Evolutionary conservation across 1,140 invertebrate species (phyloP).

Genomic region (Dermatophagoides farinae): DNA sequence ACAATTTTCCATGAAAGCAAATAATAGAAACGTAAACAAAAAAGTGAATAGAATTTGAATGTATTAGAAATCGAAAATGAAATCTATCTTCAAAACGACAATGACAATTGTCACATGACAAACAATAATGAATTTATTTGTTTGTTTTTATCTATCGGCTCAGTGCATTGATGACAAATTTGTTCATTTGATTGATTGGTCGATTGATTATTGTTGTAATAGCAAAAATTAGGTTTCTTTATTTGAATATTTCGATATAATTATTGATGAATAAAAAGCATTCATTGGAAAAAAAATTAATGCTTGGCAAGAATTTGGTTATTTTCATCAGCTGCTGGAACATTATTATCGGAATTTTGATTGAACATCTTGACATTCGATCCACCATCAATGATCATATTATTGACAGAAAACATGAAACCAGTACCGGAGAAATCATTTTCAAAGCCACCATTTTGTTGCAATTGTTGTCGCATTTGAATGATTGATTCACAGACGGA

Average conservation of each 20-base stretch:
- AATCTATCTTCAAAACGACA: no score
- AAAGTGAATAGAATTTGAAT: no score
- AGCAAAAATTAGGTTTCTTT: no score
- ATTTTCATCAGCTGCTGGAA: background rate
- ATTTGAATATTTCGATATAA: no score
- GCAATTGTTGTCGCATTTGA: background rate
- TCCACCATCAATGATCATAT: background rate
- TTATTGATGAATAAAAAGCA: background rate
- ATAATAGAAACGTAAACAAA: no score
- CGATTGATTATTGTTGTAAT: background rate
- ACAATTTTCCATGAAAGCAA: no score
- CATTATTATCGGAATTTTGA: conserved; percentile 6
- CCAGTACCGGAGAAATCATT: conserved; percentile 11
- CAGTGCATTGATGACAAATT: background rate
- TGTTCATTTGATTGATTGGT: background rate
- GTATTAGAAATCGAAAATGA: no score
- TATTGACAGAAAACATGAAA: conserved; percentile 7
- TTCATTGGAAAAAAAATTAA: background rate
- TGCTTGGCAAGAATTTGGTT: background rate
- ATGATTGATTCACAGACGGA: background rate
- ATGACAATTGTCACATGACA: no score
- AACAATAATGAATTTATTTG: no score
- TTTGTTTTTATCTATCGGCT: background rate
- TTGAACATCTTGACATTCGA: conserved; percentile 12
- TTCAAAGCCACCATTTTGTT: background rate